These are phyloP conservation scores for Drosophila biarmipes DNA, from an alignment of 1,140 invertebrate species.

Conservation along the genomic window DNA sequence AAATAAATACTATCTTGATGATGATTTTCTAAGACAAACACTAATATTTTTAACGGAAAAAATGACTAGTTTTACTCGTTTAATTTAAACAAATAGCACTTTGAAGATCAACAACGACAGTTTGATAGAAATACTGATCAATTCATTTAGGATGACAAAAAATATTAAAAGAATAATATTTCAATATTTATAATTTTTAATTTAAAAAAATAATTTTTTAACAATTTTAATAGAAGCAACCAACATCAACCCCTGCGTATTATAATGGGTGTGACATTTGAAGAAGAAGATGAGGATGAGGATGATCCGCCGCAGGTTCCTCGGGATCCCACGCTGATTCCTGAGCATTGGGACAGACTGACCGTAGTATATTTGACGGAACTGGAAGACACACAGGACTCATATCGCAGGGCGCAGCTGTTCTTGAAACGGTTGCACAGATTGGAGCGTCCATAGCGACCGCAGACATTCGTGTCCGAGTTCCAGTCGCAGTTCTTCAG, in stretches of 20 bases:
- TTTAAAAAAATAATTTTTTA: too few species aligned
- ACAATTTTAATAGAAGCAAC: neutral
- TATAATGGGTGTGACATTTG: conserved; percentile 43
- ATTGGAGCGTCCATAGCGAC: conserved; percentile 53
- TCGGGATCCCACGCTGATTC: conserved; percentile 36
- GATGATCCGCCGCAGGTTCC: conserved; percentile 34
- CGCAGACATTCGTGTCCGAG: conserved; percentile 46
- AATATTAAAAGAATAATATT: too few species aligned
- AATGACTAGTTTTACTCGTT: too few species aligned
- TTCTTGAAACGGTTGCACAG: conserved; percentile 64
- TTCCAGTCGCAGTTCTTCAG: conserved; percentile 35
- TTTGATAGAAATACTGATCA: too few species aligned
- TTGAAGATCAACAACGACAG: too few species aligned
- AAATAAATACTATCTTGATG: neutral
- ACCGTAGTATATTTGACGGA: conserved; percentile 39
- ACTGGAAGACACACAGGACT: conserved; percentile 18
- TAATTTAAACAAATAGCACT: too few species aligned
- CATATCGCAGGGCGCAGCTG: conserved; percentile 51
- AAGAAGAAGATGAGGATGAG: conserved; percentile 32
- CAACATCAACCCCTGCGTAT: conserved; percentile 37
- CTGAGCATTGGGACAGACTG: conserved; percentile 35
- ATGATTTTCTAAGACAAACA: too few species aligned
- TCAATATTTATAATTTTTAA: too few species aligned
- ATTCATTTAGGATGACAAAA: too few species aligned
- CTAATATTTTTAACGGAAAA: too few species aligned